Base-by-base conservation (phyloP, 2,888 invertebrate genomes). In the Andrena bucephala region DNA sequence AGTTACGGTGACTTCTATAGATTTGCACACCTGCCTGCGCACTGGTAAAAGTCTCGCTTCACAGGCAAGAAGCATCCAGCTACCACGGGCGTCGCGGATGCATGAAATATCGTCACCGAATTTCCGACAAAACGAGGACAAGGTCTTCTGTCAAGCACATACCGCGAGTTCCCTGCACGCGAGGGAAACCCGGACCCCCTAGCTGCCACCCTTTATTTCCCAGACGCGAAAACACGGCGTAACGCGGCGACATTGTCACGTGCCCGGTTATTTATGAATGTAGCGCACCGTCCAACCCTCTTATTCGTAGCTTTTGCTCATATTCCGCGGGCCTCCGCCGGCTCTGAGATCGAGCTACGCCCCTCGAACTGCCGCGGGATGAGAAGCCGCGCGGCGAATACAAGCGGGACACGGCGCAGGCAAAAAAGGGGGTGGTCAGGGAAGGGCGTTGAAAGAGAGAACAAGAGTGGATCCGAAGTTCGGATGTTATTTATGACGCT, bases 241-340 rank as follows among this genome's bases (percentile, higher is more conserved):
- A 60, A 67, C 31, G 60, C 77, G 84, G 50, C 62, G 70, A 65
- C 81, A 80, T 89, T 92, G 92, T 92, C 92, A 91, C 87, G 89
- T 85, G 87, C 87, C 85, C 83, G 87, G 89, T 91, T 92, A 93
- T 93, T 92, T 93, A 93, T 91, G 91, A 85, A 86, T 89, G 89
- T 83, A 88, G 78, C 87, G 78, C 88, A 86, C 71, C 84, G 79
- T 73, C 89, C 86, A 92, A 92, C 91, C 91, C 92, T 92, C 92
- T 92, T 92, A 93, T 92, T 92, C 90, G 71, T 81, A 80, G 83
- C 89, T 89, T 89, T 89, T 84, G 85, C 90, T 85, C 84, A 90
- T 91, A 93, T 92, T 92, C 91, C 91, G 91, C 89, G 89, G 86
- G 65, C 69, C 84, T 59, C 77, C 76, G 79, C 57, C 72, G 36